Conservation (phyloP, 2,113 vertebrate genomes). For the Cololabis saira region DNA sequence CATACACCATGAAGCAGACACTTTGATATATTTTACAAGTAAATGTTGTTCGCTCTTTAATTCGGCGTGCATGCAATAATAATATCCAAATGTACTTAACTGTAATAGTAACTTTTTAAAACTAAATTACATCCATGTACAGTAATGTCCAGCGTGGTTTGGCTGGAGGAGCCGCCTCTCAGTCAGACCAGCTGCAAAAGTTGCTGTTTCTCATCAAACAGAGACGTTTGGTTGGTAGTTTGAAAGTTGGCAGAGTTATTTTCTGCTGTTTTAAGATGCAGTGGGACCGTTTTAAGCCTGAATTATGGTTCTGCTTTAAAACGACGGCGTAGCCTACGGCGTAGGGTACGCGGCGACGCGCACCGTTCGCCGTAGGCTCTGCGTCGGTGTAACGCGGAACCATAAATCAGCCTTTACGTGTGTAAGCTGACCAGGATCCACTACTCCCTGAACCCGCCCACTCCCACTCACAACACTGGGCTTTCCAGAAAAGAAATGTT, state of each 20-base stretch:
- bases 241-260: neutral
- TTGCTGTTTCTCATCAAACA: neutral
- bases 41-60: neutral
- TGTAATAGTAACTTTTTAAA: constrained; percentile 7
- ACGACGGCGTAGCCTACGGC: no score
- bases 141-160: neutral
- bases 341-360: no score
- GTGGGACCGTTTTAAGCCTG: neutral
- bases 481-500: neutral
- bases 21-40: neutral
- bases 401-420: no score
- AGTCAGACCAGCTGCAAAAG: constrained; percentile 11
- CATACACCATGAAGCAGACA: rapidly evolving
- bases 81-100: neutral
- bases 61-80: neutral
- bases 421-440: no score
- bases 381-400: no score
- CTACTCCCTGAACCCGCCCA: constrained; percentile 39
- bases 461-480: constrained; percentile 11
- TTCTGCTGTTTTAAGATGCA: rapidly evolving
- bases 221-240: no score
- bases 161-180: neutral
- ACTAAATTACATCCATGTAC: neutral
- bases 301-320: no score
- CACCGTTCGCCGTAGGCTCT: no score